Base-by-base conservation (phyloP, 2,888 invertebrate species). In the Metalampra italica region DNA sequence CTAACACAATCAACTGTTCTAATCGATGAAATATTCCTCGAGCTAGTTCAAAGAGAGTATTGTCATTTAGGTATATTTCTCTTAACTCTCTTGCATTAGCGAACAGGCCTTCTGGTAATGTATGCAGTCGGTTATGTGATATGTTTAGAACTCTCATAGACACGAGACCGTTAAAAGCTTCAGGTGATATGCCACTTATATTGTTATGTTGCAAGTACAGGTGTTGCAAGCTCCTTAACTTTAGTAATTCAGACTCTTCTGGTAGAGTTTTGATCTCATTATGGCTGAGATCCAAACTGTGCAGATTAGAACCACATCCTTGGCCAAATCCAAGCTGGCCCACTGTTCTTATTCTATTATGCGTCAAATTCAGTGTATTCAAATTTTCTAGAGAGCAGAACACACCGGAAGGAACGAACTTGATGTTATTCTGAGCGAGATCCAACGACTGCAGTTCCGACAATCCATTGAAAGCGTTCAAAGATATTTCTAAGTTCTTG, bases 1-100 rank as follows among this genome's bases (percentile, higher is more conserved):
- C 96, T 56, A 97, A 90, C 45, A 96, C 94, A 58, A 96, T 90
- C 63, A 97, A 90, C 75, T 96, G 95, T 70, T 96, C 95, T 51
- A 97, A 88, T 0, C 95, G 93, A 60, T 95, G 95, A 80, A 98
- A 95, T 51, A 96, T 90, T 32, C 95, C 95, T 63, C 94, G 93
- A 44, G 96, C 95, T 53, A 97, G 84, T 69, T 95, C 94, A 69
- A 93, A 94, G 51, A 98, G 87, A 52, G 94, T 94, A 77, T 98
- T 97, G 81, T 95, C 94, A 68, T 96, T 95, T 57, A 96, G 82
- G 72, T 96, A 94, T 55, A 97, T 91, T 82, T 96, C 96, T 53
- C 95, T 92, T 49, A 96, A 83, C 72, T 96, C 96, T 66, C 94
- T 92, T 53, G 94, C 94, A 61, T 94, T 94, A 40, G 94, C 92